A percentile compares a stretch with the other conserved stretches of the same genome.
Evolutionary conservation across 2,888 invertebrate genomes (phyloP).

Genomic region (Leptinotarsa rubiginosa): DNA sequence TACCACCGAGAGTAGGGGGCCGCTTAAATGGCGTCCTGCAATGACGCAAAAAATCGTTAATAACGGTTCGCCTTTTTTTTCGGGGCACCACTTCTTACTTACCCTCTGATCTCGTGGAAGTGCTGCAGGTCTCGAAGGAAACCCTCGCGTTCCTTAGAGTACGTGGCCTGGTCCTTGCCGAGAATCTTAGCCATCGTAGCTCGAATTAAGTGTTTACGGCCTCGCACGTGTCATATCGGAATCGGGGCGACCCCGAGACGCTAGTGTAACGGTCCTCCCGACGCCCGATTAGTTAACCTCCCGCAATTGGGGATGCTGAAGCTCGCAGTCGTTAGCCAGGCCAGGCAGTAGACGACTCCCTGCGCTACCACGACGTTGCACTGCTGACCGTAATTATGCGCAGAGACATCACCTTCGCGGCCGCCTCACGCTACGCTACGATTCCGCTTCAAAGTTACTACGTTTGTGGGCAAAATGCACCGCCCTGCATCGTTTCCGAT

Average conservation of each 20-base stretch:
- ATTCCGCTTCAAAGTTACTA: constrained; percentile 57
- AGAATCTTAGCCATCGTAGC: constrained; percentile 73
- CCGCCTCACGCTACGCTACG: constrained; percentile 59
- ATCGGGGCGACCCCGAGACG: constrained; percentile 60
- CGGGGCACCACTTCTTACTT: constrained; percentile 64
- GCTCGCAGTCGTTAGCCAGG: constrained; percentile 60
- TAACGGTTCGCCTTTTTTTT: constrained; percentile 23
- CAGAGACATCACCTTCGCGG: constrained; percentile 65
- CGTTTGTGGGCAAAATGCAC: constrained; percentile 52
- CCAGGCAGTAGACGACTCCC: constrained; percentile 63
- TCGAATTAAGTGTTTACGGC: constrained; percentile 58
- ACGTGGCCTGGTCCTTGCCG: constrained; percentile 79
- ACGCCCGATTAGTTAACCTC: constrained; percentile 63
- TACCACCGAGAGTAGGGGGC: constrained; percentile 83
- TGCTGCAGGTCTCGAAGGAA: constrained; percentile 88
- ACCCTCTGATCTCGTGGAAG: constrained; percentile 94
- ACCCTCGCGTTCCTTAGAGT: constrained; percentile 81
- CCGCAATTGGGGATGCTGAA: constrained; percentile 66
- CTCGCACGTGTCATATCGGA: constrained; percentile 65
- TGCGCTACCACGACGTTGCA: constrained; percentile 67
- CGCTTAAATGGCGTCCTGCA: constrained; percentile 75
- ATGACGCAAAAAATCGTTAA: constrained; percentile 48
- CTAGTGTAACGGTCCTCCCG: constrained; percentile 49
- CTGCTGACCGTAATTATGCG: constrained; percentile 65
- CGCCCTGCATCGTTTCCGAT: constrained; percentile 49